Percentiles rank a stretch among this genome's conserved stretches.
Evolutionary conservation across 1,140 invertebrate genomes (phyloP).

Genomic region (Bombus polaris): DNA sequence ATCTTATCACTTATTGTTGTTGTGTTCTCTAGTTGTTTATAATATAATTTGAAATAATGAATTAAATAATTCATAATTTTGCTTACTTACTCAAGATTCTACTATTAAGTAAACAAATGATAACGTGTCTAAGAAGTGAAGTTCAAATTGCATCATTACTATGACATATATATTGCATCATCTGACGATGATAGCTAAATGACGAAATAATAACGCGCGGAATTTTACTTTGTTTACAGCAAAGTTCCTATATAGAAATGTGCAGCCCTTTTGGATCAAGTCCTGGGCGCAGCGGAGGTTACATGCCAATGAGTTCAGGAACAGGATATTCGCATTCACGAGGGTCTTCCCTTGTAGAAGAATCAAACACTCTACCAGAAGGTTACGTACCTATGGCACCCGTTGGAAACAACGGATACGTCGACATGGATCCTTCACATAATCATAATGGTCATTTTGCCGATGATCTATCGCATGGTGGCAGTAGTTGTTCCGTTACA

Average conservation of each 20-base stretch:
- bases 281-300: conserved; percentile 79
- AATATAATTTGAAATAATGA: neutral
- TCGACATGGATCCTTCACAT: conserved; percentile 85
- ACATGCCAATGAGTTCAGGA: conserved; percentile 85
- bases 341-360: conserved; percentile 77
- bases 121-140: neutral
- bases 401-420: conserved; percentile 84
- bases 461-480: conserved; percentile 84
- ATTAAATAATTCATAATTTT: neutral
- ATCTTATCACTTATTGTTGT: too few relatives aligned
- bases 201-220: conserved; percentile 14
- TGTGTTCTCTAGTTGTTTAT: neutral
- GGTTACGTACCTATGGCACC: conserved; percentile 87
- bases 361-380: conserved; percentile 76
- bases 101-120: neutral
- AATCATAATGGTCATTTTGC: conserved; percentile 78
- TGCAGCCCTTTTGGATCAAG: conserved; percentile 83
- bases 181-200: neutral
- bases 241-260: conserved; percentile 85
- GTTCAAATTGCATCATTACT: neutral
- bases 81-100: neutral
- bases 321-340: conserved; percentile 77
- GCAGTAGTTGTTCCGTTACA: conserved; percentile 88
- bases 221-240: conserved; percentile 57
- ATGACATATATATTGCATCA: conserved; percentile 3